These are phyloP conservation scores for Triops longicaudatus DNA, from an alignment of 1,140 invertebrate species.

Conservation along the genomic window DNA sequence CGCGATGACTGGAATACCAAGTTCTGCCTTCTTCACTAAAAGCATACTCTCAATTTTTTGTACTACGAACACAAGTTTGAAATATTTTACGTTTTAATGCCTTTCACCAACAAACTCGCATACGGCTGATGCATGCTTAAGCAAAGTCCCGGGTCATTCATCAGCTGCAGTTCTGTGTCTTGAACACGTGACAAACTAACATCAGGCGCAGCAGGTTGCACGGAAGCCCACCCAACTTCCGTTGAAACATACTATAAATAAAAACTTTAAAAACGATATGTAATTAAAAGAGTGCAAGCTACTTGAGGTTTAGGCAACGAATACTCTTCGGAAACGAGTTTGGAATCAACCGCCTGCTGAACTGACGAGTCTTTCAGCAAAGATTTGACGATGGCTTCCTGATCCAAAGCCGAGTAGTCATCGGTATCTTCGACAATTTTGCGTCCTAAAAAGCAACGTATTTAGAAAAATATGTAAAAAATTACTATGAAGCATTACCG, in stretches of 20 bases:
- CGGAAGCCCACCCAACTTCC: neutral
- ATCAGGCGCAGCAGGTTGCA: neutral
- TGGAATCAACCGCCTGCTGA: neutral
- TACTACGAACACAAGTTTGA: neutral
- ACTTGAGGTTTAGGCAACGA: neutral
- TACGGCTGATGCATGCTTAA: constrained; percentile 94
- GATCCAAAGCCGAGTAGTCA: neutral
- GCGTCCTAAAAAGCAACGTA: constrained; percentile 34
- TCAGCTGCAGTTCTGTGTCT: constrained; percentile 74
- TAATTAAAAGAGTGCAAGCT: neutral
- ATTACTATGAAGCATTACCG: constrained; percentile 41
- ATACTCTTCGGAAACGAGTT: constrained; percentile 10
- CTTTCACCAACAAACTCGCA: constrained; percentile 79
- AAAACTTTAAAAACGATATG: neutral
- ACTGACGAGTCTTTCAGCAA: neutral
- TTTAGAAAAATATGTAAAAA: constrained; percentile 32
- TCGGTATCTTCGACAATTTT: constrained; percentile 42
- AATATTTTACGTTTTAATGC: constrained; percentile 73
- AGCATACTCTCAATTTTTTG: constrained; percentile 20
- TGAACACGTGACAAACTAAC: constrained; percentile 49
- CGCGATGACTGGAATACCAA: constrained; percentile 86
- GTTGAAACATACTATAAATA: neutral
- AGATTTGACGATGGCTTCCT: neutral
- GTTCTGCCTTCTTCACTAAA: constrained; percentile 81
- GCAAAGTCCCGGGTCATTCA: constrained; percentile 79